A percentile compares a stretch with the other conserved stretches of the same genome.
phyloP scores from a whole-genome alignment of 1,140 invertebrate genomes.

The Holcopasites calliopsidis region DNA sequence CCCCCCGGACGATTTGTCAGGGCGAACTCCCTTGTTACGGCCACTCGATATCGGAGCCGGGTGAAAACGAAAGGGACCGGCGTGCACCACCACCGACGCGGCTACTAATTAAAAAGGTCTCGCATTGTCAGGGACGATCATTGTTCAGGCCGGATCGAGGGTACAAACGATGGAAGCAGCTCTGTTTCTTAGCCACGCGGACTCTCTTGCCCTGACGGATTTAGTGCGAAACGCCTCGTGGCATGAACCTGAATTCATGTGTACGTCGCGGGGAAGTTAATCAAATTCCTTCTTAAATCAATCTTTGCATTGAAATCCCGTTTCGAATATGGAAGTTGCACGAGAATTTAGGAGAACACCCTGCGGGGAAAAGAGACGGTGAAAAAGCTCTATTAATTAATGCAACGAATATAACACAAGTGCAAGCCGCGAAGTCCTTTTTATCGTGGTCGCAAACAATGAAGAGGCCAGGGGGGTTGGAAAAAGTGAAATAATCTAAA shows the following conservation, averaged over 20 bases:
- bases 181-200: constrained; percentile 23
- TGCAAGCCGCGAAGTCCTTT: constrained; percentile 26
- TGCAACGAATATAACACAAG: constrained; percentile 49
- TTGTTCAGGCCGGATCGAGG: constrained; percentile 49
- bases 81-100: constrained; percentile 19
- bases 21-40: constrained; percentile 38
- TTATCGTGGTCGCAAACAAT: constrained; percentile 21
- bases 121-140: constrained; percentile 49
- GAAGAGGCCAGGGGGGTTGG: background rate
- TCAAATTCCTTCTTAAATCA: background rate
- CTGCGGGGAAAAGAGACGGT: background rate
- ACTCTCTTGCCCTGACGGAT: constrained; percentile 2
- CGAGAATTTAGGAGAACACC: no score
- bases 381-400: constrained; percentile 50
- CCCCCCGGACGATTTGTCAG: constrained; percentile 53
- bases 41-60: constrained; percentile 31
- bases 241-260: background rate
- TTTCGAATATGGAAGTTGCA: background rate
- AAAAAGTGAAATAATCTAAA: constrained; percentile 2
- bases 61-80: constrained; percentile 43
- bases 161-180: constrained; percentile 18
- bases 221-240: constrained; percentile 7
- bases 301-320: background rate
- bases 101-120: constrained; percentile 55
- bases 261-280: constrained; percentile 4